phyloP scores from a whole-genome alignment of 2,797 vertebrate species.

The Hippocampus kuda region DNA sequence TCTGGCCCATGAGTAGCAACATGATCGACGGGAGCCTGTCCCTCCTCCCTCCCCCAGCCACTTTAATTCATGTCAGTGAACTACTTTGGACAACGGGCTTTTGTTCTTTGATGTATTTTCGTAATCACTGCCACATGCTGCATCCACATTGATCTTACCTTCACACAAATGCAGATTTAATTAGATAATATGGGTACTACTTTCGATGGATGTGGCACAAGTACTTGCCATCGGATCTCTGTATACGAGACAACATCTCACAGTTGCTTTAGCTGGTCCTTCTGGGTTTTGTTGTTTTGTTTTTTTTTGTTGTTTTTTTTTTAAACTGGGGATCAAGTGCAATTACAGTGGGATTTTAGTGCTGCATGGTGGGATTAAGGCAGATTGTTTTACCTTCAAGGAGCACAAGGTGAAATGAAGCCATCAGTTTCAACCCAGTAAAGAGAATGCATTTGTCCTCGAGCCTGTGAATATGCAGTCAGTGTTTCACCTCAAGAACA shows the following conservation, averaged over 20 bases:
- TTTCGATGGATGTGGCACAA: slow-evolving; percentile 32
- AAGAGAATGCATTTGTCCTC: not conserved
- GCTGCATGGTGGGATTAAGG: slow-evolving; percentile 13
- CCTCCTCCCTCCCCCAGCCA: slow-evolving; percentile 9
- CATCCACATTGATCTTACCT: slow-evolving; percentile 57
- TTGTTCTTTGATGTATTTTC: slow-evolving; percentile 59
- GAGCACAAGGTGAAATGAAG: slow-evolving; percentile 36
- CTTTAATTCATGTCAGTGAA: slow-evolving; percentile 19
- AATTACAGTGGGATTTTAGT: slow-evolving; percentile 23
- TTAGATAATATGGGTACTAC: slow-evolving; percentile 58
- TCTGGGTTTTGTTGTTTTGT: not conserved
- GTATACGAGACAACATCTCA: slow-evolving; percentile 24
- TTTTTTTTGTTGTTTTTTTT: too few relatives aligned
- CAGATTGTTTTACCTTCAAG: slow-evolving; percentile 22
- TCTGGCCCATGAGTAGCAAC: not conserved
- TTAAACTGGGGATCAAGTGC: slow-evolving; percentile 15
- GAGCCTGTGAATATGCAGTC: not conserved
- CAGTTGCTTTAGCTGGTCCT: slow-evolving; percentile 4
- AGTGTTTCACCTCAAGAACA: not conserved
- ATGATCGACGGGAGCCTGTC: slow-evolving; percentile 3
- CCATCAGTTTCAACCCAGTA: not conserved
- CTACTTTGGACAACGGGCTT: slow-evolving; percentile 52
- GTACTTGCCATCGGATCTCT: slow-evolving; percentile 45
- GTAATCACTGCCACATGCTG: slow-evolving; percentile 68
- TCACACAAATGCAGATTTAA: slow-evolving; percentile 55